Percentiles rank a stretch among this genome's conserved stretches.
Evolutionary conservation across 1,140 invertebrate species (phyloP).

Genomic region (Lepidotrigona ventralis): DNA sequence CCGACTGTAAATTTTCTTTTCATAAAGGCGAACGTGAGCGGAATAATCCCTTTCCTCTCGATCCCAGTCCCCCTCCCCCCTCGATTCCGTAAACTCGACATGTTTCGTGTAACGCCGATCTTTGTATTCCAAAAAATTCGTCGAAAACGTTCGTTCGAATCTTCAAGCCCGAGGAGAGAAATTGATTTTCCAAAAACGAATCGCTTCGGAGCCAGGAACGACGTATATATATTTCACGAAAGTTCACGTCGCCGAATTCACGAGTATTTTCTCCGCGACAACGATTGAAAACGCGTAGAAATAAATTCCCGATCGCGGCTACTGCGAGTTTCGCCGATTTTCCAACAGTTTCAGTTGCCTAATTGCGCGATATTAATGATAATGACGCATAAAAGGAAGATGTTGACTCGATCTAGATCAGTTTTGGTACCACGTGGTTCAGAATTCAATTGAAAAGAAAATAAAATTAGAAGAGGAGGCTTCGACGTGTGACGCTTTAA

Average conservation of each 20-base stretch:
- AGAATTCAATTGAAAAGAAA: no score
- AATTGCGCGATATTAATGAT: no score
- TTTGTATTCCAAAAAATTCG: no score
- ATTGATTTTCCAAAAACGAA: constrained; percentile 26
- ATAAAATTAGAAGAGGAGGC: no score
- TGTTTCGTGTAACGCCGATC: neutral
- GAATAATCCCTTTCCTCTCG: constrained; percentile 10
- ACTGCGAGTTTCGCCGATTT: no score
- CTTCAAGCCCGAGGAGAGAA: neutral
- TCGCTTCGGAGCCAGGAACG: constrained; percentile 33
- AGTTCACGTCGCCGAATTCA: constrained; percentile 44
- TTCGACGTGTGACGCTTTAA: no score
- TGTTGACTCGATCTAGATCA: no score
- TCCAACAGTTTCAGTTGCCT: no score
- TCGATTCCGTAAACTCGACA: constrained; percentile 24
- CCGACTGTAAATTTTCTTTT: constrained; percentile 48
- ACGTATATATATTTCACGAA: constrained; percentile 54
- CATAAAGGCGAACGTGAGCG: constrained; percentile 39
- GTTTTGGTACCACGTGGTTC: no score
- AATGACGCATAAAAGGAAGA: no score
- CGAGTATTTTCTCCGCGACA: constrained; percentile 52
- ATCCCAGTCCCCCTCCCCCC: neutral
- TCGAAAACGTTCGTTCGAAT: neutral
- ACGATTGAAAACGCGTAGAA: constrained; percentile 30
- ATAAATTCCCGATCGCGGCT: constrained; percentile 55